phyloP scores from a whole-genome alignment of 2,113 vertebrate genomes.

The Callorhinus ursinus region DNA sequence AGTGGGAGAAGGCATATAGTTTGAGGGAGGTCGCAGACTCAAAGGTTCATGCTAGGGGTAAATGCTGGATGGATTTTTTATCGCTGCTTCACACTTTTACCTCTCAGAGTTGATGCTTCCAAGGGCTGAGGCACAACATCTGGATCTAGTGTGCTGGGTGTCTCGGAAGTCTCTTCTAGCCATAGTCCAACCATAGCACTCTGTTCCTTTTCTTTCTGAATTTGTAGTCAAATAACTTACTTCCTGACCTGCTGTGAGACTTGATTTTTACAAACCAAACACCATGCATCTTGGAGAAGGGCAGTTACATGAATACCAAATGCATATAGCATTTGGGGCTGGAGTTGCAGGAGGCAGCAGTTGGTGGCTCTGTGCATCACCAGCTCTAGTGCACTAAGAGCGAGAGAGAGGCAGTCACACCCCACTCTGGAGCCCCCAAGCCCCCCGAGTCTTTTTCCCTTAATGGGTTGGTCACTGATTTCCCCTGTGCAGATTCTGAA shows the following conservation, averaged over 20 bases:
- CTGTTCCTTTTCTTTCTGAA: background rate
- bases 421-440: no score
- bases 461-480: background rate
- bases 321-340: background rate
- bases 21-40: slow-evolving; percentile 22
- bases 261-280: background rate
- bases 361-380: background rate
- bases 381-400: background rate
- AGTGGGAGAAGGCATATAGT: slow-evolving; percentile 27
- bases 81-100: background rate
- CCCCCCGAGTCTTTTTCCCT: background rate
- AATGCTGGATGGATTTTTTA: slow-evolving; percentile 29
- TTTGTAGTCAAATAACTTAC: background rate
- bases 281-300: background rate
- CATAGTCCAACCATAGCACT: background rate
- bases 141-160: background rate
- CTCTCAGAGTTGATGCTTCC: background rate
- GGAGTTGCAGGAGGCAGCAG: background rate
- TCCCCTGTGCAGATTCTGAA: background rate
- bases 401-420: background rate
- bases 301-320: background rate
- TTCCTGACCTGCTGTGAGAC: background rate
- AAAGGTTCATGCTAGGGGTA: background rate
- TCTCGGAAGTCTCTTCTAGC: background rate
- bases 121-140: background rate